Conservation (phyloP, 2,888 invertebrate species). For the Exocentrus adspersus region DNA sequence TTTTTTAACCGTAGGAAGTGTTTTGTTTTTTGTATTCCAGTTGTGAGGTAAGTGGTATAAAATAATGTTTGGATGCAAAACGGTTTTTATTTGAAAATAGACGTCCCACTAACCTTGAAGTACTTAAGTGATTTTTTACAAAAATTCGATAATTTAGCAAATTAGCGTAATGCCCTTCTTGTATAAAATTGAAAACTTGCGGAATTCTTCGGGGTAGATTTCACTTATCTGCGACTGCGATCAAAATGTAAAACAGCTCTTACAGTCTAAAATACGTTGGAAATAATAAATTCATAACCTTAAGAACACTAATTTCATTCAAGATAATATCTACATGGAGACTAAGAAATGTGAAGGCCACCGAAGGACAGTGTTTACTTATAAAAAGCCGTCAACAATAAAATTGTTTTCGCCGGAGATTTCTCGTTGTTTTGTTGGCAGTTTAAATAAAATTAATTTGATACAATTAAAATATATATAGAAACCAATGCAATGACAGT, state of each 20-base stretch:
- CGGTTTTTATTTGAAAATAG: neutral
- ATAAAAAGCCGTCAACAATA: constrained; percentile 13
- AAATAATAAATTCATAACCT: constrained; percentile 24
- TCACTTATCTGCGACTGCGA: constrained; percentile 4
- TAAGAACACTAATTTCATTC: constrained; percentile 25
- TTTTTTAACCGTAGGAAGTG: too few species aligned
- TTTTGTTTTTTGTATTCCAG: too few species aligned
- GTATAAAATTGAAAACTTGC: neutral
- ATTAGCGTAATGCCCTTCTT: neutral
- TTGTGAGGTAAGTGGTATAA: too few species aligned
- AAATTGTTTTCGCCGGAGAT: constrained; percentile 20
- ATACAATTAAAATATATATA: neutral
- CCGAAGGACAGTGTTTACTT: constrained; percentile 36
- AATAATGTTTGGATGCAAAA: neutral
- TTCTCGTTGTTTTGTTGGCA: neutral
- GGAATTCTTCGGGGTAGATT: constrained; percentile 4
- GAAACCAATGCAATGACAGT: neutral
- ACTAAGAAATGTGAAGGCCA: constrained; percentile 44
- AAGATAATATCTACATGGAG: constrained; percentile 31
- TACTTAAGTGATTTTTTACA: neutral
- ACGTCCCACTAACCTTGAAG: too few species aligned
- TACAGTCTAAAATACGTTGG: constrained; percentile 17
- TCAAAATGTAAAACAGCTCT: constrained; percentile 22
- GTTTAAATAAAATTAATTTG: constrained; percentile 13
- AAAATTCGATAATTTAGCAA: neutral